phyloP scores from a whole-genome alignment of 2,797 vertebrate genomes.

The Acanthurus leucopareius region DNA sequence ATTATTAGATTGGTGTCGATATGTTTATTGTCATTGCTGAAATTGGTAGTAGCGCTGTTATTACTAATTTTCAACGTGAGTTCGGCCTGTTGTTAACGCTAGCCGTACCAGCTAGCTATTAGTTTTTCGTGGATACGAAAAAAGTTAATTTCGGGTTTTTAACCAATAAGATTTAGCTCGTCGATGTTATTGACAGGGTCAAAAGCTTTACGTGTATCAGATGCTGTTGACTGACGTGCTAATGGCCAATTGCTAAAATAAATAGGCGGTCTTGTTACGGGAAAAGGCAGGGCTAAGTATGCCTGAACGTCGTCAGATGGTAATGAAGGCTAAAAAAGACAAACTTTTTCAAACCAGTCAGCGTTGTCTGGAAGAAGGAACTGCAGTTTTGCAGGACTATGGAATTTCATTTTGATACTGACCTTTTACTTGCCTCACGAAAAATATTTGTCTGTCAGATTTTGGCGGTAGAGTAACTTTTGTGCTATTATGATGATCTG shows the following conservation, averaged over 20 bases:
- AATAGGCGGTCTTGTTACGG: conserved; percentile 86
- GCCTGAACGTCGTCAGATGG: conserved; percentile 65
- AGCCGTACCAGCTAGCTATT: conserved; percentile 76
- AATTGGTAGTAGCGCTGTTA: conserved; percentile 52
- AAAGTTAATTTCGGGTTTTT: conserved; percentile 78
- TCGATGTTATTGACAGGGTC: conserved; percentile 72
- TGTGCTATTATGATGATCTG: conserved; percentile 25
- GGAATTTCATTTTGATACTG: conserved; percentile 1
- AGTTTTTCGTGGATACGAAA: conserved; percentile 71
- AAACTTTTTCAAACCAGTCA: conserved; percentile 66
- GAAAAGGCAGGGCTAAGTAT: conserved; percentile 84
- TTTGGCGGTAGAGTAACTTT: conserved; percentile 20
- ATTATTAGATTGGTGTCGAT: background rate
- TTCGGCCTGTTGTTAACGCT: conserved; percentile 81
- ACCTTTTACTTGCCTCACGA: background rate
- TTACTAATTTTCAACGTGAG: conserved; percentile 48
- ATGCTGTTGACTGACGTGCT: conserved; percentile 68
- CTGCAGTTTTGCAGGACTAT: conserved; percentile 30
- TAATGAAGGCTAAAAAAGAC: conserved; percentile 75
- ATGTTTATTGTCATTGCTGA: conserved; percentile 45
- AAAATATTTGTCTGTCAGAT: background rate
- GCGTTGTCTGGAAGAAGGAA: conserved; percentile 60
- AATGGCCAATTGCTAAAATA: conserved; percentile 71
- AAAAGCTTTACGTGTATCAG: conserved; percentile 47
- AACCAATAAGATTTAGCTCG: conserved; percentile 72